Evolutionary conservation across 2,113 vertebrate species (phyloP).

Genomic region (Stigmatopora argus): DNA sequence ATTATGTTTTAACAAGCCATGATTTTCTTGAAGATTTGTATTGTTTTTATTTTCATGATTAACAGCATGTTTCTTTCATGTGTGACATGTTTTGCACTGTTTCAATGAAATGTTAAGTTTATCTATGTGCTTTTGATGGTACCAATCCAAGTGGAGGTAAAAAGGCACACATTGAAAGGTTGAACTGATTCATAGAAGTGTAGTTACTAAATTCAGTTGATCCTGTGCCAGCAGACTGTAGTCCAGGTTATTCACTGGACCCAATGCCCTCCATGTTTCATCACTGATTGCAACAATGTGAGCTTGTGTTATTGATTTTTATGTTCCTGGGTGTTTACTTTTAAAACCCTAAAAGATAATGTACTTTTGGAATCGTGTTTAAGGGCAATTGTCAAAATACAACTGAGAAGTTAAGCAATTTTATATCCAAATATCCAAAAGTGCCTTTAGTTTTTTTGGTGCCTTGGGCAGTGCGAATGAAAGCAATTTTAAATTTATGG

Average conservation of each 20-base stretch:
- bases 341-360: conserved; percentile 15
- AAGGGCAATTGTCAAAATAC: neutral
- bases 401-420: neutral
- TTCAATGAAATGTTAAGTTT: neutral
- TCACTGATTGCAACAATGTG: neutral
- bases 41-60: neutral
- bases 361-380: conserved; percentile 37
- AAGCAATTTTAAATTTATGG: neutral
- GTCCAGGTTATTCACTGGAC: neutral
- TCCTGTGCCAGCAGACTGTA: neutral
- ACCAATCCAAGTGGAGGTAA: neutral
- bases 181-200: conserved; percentile 4
- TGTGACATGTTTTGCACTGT: neutral
- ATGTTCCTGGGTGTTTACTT: conserved; percentile 23
- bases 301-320: conserved; percentile 16
- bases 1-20: conserved; percentile 8
- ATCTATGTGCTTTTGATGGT: neutral
- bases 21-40: neutral
- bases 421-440: conserved; percentile 15
- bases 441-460: conserved; percentile 24
- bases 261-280: neutral
- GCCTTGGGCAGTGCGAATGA: neutral
- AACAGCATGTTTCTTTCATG: neutral
- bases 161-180: neutral
- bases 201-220: conserved; percentile 3